Percentiles rank a stretch among this genome's conserved stretches.
These are phyloP conservation scores for Ophiodon elongatus DNA, from an alignment of 2,113 vertebrate genomes.

Conservation along the genomic window DNA sequence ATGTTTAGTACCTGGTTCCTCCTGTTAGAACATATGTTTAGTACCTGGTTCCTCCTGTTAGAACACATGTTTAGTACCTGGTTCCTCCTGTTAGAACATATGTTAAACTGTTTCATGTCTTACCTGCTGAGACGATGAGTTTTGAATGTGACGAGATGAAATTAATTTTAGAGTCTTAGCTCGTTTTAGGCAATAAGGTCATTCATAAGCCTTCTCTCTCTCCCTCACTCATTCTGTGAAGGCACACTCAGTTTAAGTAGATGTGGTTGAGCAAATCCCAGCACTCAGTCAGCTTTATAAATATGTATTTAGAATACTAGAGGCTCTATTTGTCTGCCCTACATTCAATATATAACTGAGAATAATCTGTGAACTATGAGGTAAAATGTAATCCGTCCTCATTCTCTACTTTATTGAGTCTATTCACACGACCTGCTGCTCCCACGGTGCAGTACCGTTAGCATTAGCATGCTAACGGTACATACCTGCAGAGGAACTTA, in stretches of 20 bases:
- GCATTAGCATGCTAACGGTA: background rate
- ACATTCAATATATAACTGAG: constrained; percentile 60
- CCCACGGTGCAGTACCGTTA: too few species aligned
- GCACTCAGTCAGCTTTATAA: constrained; percentile 55
- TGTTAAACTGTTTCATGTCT: constrained; percentile 10
- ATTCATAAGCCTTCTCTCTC: constrained; percentile 6
- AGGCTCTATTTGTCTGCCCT: constrained; percentile 53
- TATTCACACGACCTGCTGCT: constrained; percentile 26
- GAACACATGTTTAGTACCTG: too few species aligned
- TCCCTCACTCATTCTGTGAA: constrained; percentile 18
- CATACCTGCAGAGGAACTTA: background rate
- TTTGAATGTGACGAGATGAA: constrained; percentile 61
- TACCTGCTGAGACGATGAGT: constrained; percentile 43
- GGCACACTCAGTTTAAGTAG: constrained; percentile 15
- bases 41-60: too few species aligned
- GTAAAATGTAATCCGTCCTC: constrained; percentile 56
- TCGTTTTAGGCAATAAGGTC: constrained; percentile 40
- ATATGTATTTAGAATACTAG: constrained; percentile 59
- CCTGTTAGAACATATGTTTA: too few species aligned
- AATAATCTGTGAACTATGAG: constrained; percentile 67
- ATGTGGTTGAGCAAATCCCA: constrained; percentile 56
- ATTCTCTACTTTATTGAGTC: constrained; percentile 23
- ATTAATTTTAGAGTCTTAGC: constrained; percentile 57
- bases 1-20: too few species aligned
- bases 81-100: too few species aligned